These are phyloP conservation scores for Drosophila aff. DNA, from an alignment of 1,140 invertebrate species.

Conservation along the genomic window DNA sequence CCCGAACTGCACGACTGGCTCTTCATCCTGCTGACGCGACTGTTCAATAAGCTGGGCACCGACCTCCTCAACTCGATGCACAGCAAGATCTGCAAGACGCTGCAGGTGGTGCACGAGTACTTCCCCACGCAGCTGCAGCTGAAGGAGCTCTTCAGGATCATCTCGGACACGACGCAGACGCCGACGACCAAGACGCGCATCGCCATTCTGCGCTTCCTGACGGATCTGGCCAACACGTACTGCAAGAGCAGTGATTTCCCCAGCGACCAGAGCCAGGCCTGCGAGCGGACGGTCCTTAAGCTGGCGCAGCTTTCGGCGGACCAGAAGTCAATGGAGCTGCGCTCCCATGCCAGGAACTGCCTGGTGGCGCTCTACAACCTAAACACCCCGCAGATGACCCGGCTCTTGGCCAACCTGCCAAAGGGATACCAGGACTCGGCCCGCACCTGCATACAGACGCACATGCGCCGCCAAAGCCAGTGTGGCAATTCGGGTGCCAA, in stretches of 20 bases:
- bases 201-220: slow-evolving; percentile 91
- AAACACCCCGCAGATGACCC: slow-evolving; percentile 92
- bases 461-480: slow-evolving; percentile 88
- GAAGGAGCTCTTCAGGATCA: slow-evolving; percentile 89
- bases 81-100: slow-evolving; percentile 93
- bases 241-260: slow-evolving; percentile 86
- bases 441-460: slow-evolving; percentile 92
- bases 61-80: slow-evolving; percentile 96
- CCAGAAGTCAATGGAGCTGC: slow-evolving; percentile 91
- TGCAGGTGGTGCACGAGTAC: slow-evolving; percentile 93
- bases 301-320: slow-evolving; percentile 89
- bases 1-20: slow-evolving; percentile 96
- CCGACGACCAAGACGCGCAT: slow-evolving; percentile 94
- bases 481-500: slow-evolving; percentile 86
- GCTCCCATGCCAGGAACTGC: slow-evolving; percentile 91
- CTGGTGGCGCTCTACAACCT: slow-evolving; percentile 95
- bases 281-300: slow-evolving; percentile 89
- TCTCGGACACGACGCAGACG: slow-evolving; percentile 95
- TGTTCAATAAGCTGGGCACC: slow-evolving; percentile 94
- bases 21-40: slow-evolving; percentile 92
- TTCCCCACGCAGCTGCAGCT: slow-evolving; percentile 88
- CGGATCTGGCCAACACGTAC: slow-evolving; percentile 88
- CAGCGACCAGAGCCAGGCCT: slow-evolving; percentile 84
- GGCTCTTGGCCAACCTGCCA: slow-evolving; percentile 92
- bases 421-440: slow-evolving; percentile 93